Evolutionary conservation across 1,140 invertebrate genomes (phyloP), one percentile per base, ranked within the genome.

Genomic region (Heterodera schachtii): DNA sequence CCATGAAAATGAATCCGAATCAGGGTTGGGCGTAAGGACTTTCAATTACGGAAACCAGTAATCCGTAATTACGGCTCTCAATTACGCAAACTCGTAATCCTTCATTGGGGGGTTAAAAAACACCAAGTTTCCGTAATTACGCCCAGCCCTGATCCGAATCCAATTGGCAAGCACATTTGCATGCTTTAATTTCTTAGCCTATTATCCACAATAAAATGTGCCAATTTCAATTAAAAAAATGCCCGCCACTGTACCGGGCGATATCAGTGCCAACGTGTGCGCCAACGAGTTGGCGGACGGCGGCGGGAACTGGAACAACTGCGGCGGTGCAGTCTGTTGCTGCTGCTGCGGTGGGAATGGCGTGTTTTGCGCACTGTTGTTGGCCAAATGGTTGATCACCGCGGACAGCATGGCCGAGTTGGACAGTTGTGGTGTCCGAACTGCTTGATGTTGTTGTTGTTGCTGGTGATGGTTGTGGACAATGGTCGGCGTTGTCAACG

Each of bases 341-440:
- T 47, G 75, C 64, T 78, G 76, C n/a, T 78, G 76, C 21, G 67
- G 76, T 13, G 31, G 64, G 70, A 78, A 78, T 21, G 76, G 76
- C 8, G 76, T 66, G 70, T 70, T 78, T 47, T 31, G 76, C 6
- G 41, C 49, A 19, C 57, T 64, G 57, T 64, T 64, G 47, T 70
- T 78, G 19, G 76, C 66, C 21, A 78, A 67, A 46, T 78, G 76
- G 57, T 78, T 78, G 21, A 78, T 78, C 76, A 78, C 66, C 46
- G 76, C 76, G 8, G 76, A 78, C 43, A 78, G 16, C 60, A 78
- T 46, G 21, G 76, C 76, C 66, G 76, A 78, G 49, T 78, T 67
- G 43, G 57, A 78, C 66, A 64, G 74, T n/a, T 57, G 46, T n/a
- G 74, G 74, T 76, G 74, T 57, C 66, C 74, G 74, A 5, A 76